Evolutionary conservation across 2,113 vertebrate species (phyloP), one percentile per base, ranked within the genome.

Genomic region (Crotalus tigris): DNA sequence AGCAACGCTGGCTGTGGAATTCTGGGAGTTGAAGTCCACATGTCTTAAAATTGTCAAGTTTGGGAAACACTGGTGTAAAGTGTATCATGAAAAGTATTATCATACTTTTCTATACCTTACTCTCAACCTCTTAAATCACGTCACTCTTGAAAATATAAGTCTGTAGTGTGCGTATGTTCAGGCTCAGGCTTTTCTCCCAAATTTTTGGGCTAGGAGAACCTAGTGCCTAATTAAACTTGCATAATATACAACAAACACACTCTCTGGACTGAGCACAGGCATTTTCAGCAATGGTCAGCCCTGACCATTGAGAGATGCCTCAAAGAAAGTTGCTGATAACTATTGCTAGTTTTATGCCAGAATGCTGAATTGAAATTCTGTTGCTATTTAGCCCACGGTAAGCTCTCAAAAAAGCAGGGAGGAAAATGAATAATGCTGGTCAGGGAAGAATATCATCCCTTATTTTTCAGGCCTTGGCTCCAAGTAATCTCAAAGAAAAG

Each of bases 401-500:
- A 93, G 46, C 91, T 94, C 90, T 89, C 23, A 21, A 46, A 92
- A 92, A 87, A 94, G 39, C 4, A 13, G 17, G n/a, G 59, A 33
- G 55, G 94, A 2, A 92, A 57, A 61, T 93, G 92, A 95, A 92
- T 95, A 93, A 90, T 93, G 64, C 26, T 91, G 69, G 91, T 94
- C 93, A 92, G 96, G 95, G 96, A 93, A 87, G 91, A 93, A 87
- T 53, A 94, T 93, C 93, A 95, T 93, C 93, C 89, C 95, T 96
- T 88, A 44, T 94, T 57, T 94, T 8, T 89, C 87, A 95, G 95
- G 69, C 94, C 92, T 94, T 92, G 95, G 94, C 93, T 94, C 94
- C 89, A 90, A 92, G 95, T 85, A 93, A 91, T 96, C 94, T 93
- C 93, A 94, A 1, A n/a, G 94, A 96, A 94, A 96, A 96, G 49